These are phyloP conservation scores for Kryptolebias ocellatus DNA, from an alignment of 2,797 vertebrate species.

Conservation along the genomic window DNA sequence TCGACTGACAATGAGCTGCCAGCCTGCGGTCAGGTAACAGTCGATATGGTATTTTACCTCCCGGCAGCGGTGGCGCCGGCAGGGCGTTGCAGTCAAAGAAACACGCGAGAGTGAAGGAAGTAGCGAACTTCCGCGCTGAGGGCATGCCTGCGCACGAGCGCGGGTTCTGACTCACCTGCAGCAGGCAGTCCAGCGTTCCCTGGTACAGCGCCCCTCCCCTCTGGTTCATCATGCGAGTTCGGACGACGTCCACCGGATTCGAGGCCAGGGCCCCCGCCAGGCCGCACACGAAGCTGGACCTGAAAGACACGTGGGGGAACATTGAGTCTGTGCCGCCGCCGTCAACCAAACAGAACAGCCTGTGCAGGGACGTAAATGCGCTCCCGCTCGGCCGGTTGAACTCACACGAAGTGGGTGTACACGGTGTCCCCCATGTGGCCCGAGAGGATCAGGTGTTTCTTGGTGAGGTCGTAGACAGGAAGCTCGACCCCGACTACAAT, in stretches of 20 bases:
- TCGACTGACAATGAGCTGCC: neutral
- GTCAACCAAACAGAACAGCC: no score
- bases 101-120: no score
- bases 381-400: neutral
- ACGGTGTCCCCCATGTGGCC: slow-evolving; percentile 94
- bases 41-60: no score
- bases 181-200: slow-evolving; percentile 91
- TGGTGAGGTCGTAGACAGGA: slow-evolving; percentile 95
- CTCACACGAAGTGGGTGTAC: slow-evolving; percentile 94
- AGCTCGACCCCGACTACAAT: slow-evolving; percentile 96
- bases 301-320: slow-evolving; percentile 44
- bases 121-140: no score
- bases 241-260: slow-evolving; percentile 95
- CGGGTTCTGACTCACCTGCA: slow-evolving; percentile 74
- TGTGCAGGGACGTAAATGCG: no score
- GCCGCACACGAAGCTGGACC: slow-evolving; percentile 94
- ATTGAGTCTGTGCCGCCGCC: no score
- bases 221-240: slow-evolving; percentile 98
- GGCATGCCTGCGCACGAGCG: no score
- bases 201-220: slow-evolving; percentile 89
- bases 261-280: slow-evolving; percentile 94
- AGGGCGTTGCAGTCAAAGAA: no score
- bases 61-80: no score
- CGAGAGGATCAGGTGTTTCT: slow-evolving; percentile 93
- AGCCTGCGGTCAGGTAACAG: no score